Evolutionary conservation across 2,888 invertebrate species (phyloP).

Genomic region (Chrysolina haemoptera): DNA sequence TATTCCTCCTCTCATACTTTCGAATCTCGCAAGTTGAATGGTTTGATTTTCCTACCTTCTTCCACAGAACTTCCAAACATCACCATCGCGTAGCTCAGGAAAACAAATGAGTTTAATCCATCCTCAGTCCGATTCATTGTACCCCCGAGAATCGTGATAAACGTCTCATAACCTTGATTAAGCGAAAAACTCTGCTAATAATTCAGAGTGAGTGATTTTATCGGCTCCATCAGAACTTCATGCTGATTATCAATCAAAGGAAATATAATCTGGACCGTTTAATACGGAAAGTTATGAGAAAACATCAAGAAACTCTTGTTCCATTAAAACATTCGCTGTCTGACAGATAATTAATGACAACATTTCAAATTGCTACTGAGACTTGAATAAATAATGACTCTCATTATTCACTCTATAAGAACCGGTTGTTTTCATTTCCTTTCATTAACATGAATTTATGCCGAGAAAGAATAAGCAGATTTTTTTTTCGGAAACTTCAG

Average conservation of each 20-base stretch:
- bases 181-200: slow-evolving; percentile 14
- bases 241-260: slow-evolving; percentile 8
- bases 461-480: neutral
- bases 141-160: neutral
- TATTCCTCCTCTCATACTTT: too few relatives aligned
- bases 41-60: neutral
- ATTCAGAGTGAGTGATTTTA: slow-evolving; percentile 16
- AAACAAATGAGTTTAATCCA: neutral
- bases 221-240: slow-evolving; percentile 8
- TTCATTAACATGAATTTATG: neutral
- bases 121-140: neutral
- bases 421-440: slow-evolving; percentile 18
- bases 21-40: too few relatives aligned
- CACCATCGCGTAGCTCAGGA: too few relatives aligned
- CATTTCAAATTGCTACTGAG: slow-evolving; percentile 32
- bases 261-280: slow-evolving; percentile 33
- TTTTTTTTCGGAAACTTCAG: neutral
- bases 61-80: neutral
- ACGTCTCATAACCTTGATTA: slow-evolving; percentile 2
- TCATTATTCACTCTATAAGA: slow-evolving; percentile 13
- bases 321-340: slow-evolving; percentile 29
- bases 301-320: slow-evolving; percentile 40
- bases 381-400: slow-evolving; percentile 37
- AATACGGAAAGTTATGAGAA: slow-evolving; percentile 41
- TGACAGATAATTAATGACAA: slow-evolving; percentile 38